Evolutionary conservation across 1,140 invertebrate species (phyloP), one percentile per base, ranked within the genome.

Genomic region (Papilio glaucus): DNA sequence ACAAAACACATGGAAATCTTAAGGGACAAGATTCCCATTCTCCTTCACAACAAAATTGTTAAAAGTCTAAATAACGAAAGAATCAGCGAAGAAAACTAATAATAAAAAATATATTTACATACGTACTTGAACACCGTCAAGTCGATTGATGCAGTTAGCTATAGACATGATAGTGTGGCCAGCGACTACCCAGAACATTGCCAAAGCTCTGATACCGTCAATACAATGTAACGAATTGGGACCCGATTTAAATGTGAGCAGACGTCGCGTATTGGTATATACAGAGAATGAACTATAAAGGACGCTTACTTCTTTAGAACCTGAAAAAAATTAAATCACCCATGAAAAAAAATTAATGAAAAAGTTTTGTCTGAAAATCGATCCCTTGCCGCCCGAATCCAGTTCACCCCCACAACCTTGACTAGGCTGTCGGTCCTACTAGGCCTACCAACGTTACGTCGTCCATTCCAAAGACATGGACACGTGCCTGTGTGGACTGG

Each of bases 111-210:
- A 33, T 33, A 33, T 33, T 33, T 4, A 70, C 15, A 70, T 57
- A 80, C 77, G 80, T 76, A 89, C 84, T 8, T 76, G 45, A 15
- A 74, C 10, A 26, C 63, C 41, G 29, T 84, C 77, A 21, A 76
- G 12, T 13, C 71, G 33, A 75, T 88, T 88, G 0, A 72, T 72
- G 18, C 77, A 4, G 75, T 71, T 74, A 63, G 29, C 81, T 85
- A 71, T 70, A 73, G 73, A 13, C n/a, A 57, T 38, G 72, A 82
- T 0, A 18, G 78, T 76, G 39, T 87, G 86, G 0, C 80, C 82
- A 9, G 96, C 77, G 15, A 96, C 93, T 21, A 96, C 94, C 96
- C 96, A 96, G 24, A 94, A 86, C 93, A 96, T 95, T 21, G 94
- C 94, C 12, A 96, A 82, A 15, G 94, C 93, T 21, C 95, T 90